Percentiles rank a stretch among this genome's conserved stretches.
These are phyloP conservation scores for Chesias legatella DNA, from an alignment of 2,888 invertebrate genomes.

Conservation along the genomic window DNA sequence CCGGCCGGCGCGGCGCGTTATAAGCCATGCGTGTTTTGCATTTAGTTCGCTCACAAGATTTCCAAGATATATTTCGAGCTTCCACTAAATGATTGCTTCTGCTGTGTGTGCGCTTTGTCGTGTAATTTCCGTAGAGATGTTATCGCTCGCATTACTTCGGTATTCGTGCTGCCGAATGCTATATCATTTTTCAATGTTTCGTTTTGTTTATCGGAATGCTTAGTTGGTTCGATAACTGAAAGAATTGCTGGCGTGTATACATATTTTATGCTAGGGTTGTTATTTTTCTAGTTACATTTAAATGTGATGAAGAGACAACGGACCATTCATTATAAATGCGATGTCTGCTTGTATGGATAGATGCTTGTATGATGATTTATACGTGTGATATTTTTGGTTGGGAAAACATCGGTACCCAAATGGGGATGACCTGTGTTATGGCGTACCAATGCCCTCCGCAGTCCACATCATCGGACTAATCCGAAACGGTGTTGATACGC, in stretches of 20 bases:
- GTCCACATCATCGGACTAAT: too few species aligned
- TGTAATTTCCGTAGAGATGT: constrained; percentile 21
- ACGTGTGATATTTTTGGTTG: too few species aligned
- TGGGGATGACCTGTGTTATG: too few species aligned
- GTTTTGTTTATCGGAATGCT: constrained; percentile 4
- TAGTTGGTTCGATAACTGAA: not conserved
- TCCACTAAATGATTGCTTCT: constrained; percentile 21
- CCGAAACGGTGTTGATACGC: too few species aligned
- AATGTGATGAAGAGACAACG: too few species aligned
- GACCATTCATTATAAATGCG: too few species aligned
- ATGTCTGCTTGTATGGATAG: too few species aligned
- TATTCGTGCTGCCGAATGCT: constrained; percentile 8
- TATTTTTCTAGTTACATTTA: too few species aligned
- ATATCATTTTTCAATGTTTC: constrained; percentile 8
- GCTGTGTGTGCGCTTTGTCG: constrained; percentile 10
- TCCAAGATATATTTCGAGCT: constrained; percentile 17
- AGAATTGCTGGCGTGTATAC: not conserved
- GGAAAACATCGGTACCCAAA: too few species aligned
- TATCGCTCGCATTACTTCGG: constrained; percentile 15
- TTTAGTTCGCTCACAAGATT: constrained; percentile 26
- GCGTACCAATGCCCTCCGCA: too few species aligned
- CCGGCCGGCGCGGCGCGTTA: constrained; percentile 5
- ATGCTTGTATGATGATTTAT: too few species aligned
- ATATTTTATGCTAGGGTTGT: too few species aligned
- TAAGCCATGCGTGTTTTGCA: constrained; percentile 25